phyloP scores from a whole-genome alignment of 2,888 invertebrate species.

The Chaetogeoica ovagalla region DNA sequence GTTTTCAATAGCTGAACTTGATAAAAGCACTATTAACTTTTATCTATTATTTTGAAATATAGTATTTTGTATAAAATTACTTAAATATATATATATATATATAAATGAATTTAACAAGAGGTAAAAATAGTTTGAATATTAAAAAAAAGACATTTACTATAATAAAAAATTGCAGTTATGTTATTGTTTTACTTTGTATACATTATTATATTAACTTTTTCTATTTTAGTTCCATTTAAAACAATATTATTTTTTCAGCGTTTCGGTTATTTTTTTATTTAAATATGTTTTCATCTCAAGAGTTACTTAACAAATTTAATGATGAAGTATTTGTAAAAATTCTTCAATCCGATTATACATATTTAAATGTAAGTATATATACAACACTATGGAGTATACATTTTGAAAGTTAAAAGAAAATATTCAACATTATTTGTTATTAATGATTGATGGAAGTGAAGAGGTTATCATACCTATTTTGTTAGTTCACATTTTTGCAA shows the following conservation, averaged over 20 bases:
- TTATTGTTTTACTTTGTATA: background rate
- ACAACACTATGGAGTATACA: background rate
- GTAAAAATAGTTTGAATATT: background rate
- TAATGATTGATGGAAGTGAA: too few species aligned
- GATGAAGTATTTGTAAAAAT: constrained; percentile 28
- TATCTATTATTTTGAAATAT: background rate
- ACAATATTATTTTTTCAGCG: constrained; percentile 41
- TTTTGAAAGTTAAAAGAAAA: background rate
- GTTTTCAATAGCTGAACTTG: background rate
- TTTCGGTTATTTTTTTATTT: background rate
- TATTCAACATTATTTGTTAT: too few species aligned
- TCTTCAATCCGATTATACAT: constrained; percentile 27
- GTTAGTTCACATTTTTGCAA: too few species aligned
- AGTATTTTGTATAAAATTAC: background rate
- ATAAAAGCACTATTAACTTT: background rate
- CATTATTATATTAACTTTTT: background rate
- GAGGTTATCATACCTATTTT: too few species aligned
- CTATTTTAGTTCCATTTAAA: background rate
- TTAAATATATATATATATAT: background rate
- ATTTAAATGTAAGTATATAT: constrained; percentile 36
- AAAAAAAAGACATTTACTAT: background rate
- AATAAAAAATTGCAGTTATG: constrained; percentile 10
- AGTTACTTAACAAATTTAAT: constrained; percentile 19
- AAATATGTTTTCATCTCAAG: constrained; percentile 29
- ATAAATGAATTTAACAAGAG: background rate